Evolutionary conservation across 1,140 invertebrate species (phyloP).

Genomic region (Pogonomyrmex californicus): DNA sequence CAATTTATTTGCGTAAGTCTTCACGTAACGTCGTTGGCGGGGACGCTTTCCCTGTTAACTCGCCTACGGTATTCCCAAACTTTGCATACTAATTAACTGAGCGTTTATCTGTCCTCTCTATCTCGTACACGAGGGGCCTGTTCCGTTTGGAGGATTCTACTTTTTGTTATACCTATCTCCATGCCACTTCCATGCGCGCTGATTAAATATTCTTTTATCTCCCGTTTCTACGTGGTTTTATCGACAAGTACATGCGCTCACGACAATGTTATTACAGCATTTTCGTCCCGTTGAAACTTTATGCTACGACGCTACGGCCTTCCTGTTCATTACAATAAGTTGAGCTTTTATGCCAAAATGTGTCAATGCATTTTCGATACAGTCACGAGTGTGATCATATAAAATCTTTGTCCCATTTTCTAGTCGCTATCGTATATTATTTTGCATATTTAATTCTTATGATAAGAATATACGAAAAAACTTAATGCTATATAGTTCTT

Average conservation of each 20-base stretch:
- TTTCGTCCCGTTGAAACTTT: constrained; percentile 23
- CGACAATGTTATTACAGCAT: constrained; percentile 34
- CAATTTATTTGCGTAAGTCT: constrained; percentile 32
- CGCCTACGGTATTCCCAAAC: constrained; percentile 7
- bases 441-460: background rate
- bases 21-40: constrained; percentile 2
- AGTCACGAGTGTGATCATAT: background rate
- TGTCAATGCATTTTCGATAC: constrained; percentile 17
- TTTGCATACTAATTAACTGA: constrained; percentile 65
- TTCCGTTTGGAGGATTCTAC: constrained; percentile 41
- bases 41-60: constrained; percentile 25
- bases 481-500: background rate
- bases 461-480: background rate
- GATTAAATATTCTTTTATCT: constrained; percentile 65
- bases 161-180: constrained; percentile 47
- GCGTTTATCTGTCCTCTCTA: constrained; percentile 53
- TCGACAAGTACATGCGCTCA: constrained; percentile 37
- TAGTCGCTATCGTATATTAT: background rate
- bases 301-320: background rate
- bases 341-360: constrained; percentile 12
- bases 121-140: constrained; percentile 43
- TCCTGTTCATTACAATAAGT: constrained; percentile 15
- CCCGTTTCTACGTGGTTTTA: constrained; percentile 24
- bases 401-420: background rate
- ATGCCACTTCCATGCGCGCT: constrained; percentile 31